Evolutionary conservation across 2,888 invertebrate genomes (phyloP), one percentile per base, ranked within the genome.

Genomic region (Frankliniella intonsa): DNA sequence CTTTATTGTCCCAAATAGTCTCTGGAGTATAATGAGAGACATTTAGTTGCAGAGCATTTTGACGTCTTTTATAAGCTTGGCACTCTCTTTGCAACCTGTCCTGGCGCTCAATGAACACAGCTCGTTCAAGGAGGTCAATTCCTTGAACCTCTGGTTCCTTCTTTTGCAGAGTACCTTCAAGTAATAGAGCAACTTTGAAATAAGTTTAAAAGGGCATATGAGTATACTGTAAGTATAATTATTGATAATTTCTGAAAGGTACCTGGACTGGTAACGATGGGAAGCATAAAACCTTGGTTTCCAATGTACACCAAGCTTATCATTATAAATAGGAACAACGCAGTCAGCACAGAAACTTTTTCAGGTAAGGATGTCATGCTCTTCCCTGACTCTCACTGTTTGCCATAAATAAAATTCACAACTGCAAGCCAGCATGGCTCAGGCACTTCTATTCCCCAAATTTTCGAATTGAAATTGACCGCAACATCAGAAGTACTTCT

Each of bases 21-120:
- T 76, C 69, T 25, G 69, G 69, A 50, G 80, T 83, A 50, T 81
- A 83, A 82, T 90, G 89, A 86, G 69, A 76, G 22, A 12, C 69
- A 25, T 76, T 81, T 7, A 65, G 11, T 38, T 76, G 69, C 69
- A 76, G 25, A 12, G 69, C 69, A 25, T 76, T 76, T 76, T 76
- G 69, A 12, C 69, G 22, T 76, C 69, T 76, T 22, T 76, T 76
- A 25, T 76, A 76, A 8, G 69, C 69, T 25, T 76, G 69, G 25
- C 69, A 76, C 25, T 76, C 69, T 25, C 69, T 76, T 25, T 76
- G 69, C 11, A 76, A 25, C 10, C 69, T 76, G 25, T 76, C 69
- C 25, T 76, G 69, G 25, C 69, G 69, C 25, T 76, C 69, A 11
- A 76, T 76, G 69, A 25, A 76, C 11, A 76, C 69, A 7, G 22